Conservation (phyloP, 2,797 vertebrate genomes). For the Gila robusta region DNA sequence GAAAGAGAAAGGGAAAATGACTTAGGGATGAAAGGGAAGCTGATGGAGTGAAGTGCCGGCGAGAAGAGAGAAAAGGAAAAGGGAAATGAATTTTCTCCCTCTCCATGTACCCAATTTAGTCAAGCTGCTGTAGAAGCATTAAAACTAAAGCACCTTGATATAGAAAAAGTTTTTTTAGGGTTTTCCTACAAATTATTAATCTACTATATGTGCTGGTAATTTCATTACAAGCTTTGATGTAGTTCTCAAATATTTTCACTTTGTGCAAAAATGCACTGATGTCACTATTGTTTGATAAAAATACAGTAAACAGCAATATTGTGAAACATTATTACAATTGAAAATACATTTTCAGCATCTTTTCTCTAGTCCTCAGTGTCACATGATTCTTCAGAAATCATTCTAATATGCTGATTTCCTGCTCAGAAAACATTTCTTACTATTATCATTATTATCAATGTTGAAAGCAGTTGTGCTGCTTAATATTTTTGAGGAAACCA, state of each 20-base stretch:
- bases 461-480: not conserved
- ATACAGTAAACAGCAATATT: not conserved
- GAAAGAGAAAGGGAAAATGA: constrained; percentile 36
- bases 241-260: not conserved
- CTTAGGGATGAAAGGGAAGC: constrained; percentile 42
- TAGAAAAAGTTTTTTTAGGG: not conserved
- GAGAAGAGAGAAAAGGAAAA: constrained; percentile 23
- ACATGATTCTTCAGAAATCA: not conserved
- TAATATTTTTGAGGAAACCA: not conserved
- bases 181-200: not conserved
- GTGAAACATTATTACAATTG: not conserved
- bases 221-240: constrained; percentile 4
- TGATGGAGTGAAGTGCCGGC: constrained; percentile 1
- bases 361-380: not conserved
- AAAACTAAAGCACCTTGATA: constrained; percentile 35
- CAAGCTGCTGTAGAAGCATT: constrained; percentile 1
- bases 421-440: too few species aligned
- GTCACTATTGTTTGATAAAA: not conserved
- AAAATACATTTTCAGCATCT: not conserved
- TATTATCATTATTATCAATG: not conserved
- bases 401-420: not conserved
- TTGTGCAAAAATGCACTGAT: not conserved
- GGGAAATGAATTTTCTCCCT: constrained; percentile 43
- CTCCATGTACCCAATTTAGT: constrained; percentile 15
- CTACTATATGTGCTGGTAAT: not conserved